These are phyloP conservation scores for Crossocerus cetratus DNA, from an alignment of 2,888 invertebrate genomes.

Conservation along the genomic window DNA sequence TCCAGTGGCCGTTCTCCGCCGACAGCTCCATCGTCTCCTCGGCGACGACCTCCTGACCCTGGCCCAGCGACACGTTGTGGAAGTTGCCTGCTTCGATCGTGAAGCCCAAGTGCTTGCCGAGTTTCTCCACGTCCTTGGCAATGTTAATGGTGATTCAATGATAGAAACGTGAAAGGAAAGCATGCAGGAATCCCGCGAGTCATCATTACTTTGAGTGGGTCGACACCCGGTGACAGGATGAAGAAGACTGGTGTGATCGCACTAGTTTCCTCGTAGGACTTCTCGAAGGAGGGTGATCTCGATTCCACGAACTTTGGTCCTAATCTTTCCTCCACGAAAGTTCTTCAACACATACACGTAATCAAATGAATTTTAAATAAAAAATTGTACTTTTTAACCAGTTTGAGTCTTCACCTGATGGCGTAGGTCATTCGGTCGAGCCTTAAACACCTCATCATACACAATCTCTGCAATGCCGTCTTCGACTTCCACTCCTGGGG, in stretches of 20 bases:
- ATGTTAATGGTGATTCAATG: no score
- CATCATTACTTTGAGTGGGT: slow-evolving; percentile 87
- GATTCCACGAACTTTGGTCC: slow-evolving; percentile 90
- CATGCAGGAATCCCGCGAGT: neutral
- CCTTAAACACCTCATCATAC: slow-evolving; percentile 94
- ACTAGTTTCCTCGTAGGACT: slow-evolving; percentile 91
- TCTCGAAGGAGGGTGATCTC: slow-evolving; percentile 87
- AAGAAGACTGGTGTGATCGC: slow-evolving; percentile 93
- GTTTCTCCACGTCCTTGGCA: slow-evolving; percentile 88
- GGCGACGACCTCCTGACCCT: slow-evolving; percentile 95
- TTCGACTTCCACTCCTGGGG: slow-evolving; percentile 98
- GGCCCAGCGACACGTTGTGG: slow-evolving; percentile 95
- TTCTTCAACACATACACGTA: no score
- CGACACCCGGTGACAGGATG: slow-evolving; percentile 95
- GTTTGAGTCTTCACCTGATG: no score
- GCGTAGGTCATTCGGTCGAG: slow-evolving; percentile 98
- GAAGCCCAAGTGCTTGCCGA: slow-evolving; percentile 89
- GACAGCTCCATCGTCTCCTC: slow-evolving; percentile 91
- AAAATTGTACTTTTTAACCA: neutral
- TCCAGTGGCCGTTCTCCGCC: slow-evolving; percentile 93
- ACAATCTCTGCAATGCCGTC: slow-evolving; percentile 88
- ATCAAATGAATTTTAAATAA: neutral
- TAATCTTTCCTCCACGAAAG: slow-evolving; percentile 88
- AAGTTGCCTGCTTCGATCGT: slow-evolving; percentile 89
- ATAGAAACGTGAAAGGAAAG: no score